Percentiles rank a stretch among this genome's conserved stretches.
Conservation (phyloP, 2,113 vertebrate genomes). For the Scartelaos histophorus region DNA sequence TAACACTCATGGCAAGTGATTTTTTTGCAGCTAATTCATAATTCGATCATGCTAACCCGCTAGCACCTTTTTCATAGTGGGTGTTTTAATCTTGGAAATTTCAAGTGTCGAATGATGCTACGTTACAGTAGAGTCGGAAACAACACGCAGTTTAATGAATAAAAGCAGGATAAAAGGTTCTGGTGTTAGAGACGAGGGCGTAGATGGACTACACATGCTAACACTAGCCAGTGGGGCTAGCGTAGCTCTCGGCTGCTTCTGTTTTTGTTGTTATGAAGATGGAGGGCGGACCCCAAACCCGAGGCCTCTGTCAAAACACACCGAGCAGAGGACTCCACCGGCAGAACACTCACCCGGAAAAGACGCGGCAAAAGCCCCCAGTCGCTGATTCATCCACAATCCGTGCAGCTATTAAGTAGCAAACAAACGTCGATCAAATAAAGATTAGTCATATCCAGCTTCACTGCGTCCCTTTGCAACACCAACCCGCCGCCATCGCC, state of each 20-base stretch:
- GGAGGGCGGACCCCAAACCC: conserved; percentile 78
- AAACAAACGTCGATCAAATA: conserved; percentile 41
- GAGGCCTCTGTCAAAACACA: conserved; percentile 81
- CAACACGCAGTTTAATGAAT: background rate
- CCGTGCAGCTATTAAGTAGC: conserved; percentile 46
- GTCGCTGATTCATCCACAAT: conserved; percentile 44
- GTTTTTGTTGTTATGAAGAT: conserved; percentile 81
- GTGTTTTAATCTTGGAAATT: background rate
- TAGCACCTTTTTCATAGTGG: background rate
- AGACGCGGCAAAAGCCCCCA: conserved; percentile 18
- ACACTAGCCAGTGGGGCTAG: conserved; percentile 44
- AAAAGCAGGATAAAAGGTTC: background rate
- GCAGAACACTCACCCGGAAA: conserved; percentile 66
- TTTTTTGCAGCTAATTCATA: conserved; percentile 7
- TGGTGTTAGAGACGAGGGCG: background rate
- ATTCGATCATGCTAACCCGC: background rate
- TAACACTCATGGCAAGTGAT: background rate
- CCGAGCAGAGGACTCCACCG: conserved; percentile 34
- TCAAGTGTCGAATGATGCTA: background rate
- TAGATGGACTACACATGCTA: conserved; percentile 8
- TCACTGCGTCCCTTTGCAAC: conserved; percentile 68
- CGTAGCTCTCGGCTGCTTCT: conserved; percentile 50
- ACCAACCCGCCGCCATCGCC: conserved; percentile 70
- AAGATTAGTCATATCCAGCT: conserved; percentile 62
- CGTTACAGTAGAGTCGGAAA: background rate